A percentile compares a stretch with the other conserved stretches of the same genome.
Evolutionary conservation across 2,113 vertebrate genomes (phyloP).

Genomic region (Anser brachyrhynchus): DNA sequence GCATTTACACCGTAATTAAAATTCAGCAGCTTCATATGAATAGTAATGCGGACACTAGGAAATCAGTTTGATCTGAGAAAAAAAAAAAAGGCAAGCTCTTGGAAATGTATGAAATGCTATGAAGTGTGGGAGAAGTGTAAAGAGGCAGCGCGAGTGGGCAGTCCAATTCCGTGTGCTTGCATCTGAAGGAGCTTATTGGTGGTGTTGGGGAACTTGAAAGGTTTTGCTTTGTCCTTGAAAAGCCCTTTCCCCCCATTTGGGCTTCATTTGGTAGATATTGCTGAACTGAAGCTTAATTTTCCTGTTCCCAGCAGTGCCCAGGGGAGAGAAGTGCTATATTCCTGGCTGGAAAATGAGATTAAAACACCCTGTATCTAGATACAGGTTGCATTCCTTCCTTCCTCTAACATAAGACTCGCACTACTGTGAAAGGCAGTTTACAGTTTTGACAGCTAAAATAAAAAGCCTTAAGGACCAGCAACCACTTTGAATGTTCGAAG

Average conservation of each 20-base stretch:
- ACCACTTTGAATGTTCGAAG: slow-evolving; percentile 53
- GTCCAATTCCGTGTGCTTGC: not conserved
- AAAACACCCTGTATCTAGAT: slow-evolving; percentile 28
- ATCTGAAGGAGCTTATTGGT: not conserved
- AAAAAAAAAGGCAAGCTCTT: not conserved
- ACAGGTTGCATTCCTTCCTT: slow-evolving; percentile 15
- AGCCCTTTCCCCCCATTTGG: not conserved
- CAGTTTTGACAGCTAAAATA: slow-evolving; percentile 70
- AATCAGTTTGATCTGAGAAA: not conserved
- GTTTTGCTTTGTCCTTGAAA: slow-evolving; percentile 37
- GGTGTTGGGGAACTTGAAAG: not conserved
- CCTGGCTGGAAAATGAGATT: slow-evolving; percentile 55
- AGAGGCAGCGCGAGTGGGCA: not conserved
- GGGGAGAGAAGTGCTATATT: slow-evolving; percentile 45
- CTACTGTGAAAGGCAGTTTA: slow-evolving; percentile 54
- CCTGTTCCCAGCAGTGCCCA: not conserved
- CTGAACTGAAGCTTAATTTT: slow-evolving; percentile 18
- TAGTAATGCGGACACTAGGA: slow-evolving; percentile 40
- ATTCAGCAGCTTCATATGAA: not conserved
- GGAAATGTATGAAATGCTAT: not conserved
- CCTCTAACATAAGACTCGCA: not conserved
- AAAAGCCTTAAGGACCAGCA: slow-evolving; percentile 68
- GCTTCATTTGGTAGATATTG: not conserved
- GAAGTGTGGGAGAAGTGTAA: slow-evolving; percentile 10
- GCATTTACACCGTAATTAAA: slow-evolving; percentile 54